Conservation (phyloP, 2,113 vertebrate genomes). For the Dicerorhinus sumatrensis region DNA sequence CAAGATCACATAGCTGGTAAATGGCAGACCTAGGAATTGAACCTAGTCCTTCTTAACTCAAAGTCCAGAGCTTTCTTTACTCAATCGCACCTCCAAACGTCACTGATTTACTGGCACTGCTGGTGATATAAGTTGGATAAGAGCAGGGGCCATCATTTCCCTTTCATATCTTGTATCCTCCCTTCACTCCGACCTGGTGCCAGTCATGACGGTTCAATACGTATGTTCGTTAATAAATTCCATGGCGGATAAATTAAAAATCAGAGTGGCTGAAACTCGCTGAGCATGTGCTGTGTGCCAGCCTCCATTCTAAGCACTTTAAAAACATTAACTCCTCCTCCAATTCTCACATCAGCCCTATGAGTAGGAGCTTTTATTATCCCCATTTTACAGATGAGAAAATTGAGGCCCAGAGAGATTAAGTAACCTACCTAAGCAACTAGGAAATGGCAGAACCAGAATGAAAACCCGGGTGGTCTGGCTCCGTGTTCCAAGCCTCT, state of each 20-base stretch:
- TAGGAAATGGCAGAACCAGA: background rate
- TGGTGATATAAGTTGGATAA: rapidly evolving
- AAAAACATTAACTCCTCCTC: background rate
- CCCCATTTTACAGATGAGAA: background rate
- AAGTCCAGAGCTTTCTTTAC: background rate
- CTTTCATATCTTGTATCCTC: background rate
- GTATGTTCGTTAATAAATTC: background rate
- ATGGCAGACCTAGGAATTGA: background rate
- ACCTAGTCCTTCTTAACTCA: background rate
- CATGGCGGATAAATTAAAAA: background rate
- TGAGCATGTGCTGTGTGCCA: background rate
- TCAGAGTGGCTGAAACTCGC: background rate
- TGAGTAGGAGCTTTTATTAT: background rate
- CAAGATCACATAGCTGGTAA: background rate
- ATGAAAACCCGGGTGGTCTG: background rate
- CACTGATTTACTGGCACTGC: background rate
- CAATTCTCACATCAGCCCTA: background rate
- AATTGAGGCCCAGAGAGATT: background rate
- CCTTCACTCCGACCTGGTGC: background rate
- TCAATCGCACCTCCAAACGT: background rate
- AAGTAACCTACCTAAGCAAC: background rate
- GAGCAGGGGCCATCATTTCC: background rate
- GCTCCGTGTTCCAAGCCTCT: rapidly evolving
- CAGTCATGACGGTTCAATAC: rapidly evolving
- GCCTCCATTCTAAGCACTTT: background rate